These are phyloP conservation scores for Apis laboriosa DNA, from an alignment of 1,140 invertebrate genomes.

Conservation along the genomic window DNA sequence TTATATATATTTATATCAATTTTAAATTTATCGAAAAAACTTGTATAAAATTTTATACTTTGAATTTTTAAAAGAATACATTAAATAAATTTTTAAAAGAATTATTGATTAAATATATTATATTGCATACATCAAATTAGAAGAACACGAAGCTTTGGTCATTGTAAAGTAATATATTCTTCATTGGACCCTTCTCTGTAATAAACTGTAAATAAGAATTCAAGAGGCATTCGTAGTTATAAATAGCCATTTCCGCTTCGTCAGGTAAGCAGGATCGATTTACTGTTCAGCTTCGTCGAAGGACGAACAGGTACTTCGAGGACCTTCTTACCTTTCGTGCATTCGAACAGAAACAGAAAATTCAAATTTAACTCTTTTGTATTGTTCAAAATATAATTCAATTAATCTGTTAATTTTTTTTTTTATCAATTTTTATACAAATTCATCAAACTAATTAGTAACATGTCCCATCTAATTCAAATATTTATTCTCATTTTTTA, in stretches of 20 bases:
- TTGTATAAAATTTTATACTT: neutral
- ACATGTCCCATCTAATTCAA: too few species aligned
- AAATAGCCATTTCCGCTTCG: constrained; percentile 60
- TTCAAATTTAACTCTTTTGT: neutral
- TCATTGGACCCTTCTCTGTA: neutral
- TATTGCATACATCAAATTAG: neutral
- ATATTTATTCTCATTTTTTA: too few species aligned
- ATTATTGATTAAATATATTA: too few species aligned
- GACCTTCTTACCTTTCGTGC: neutral
- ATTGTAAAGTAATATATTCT: neutral
- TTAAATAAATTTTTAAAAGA: neutral
- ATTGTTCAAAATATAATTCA: neutral
- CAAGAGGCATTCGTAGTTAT: constrained; percentile 54
- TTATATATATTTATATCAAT: too few species aligned
- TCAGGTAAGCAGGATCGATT: constrained; percentile 50
- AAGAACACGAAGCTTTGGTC: neutral
- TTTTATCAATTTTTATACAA: too few species aligned
- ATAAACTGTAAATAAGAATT: constrained; percentile 44
- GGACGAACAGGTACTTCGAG: neutral
- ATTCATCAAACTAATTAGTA: neutral
- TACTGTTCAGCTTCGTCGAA: constrained; percentile 10
- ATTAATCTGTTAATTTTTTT: neutral
- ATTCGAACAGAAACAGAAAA: neutral
- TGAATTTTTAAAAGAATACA: neutral
- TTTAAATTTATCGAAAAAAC: too few species aligned